phyloP scores from a whole-genome alignment of 2,797 vertebrate species.

The Pyrocephalus nanus region DNA sequence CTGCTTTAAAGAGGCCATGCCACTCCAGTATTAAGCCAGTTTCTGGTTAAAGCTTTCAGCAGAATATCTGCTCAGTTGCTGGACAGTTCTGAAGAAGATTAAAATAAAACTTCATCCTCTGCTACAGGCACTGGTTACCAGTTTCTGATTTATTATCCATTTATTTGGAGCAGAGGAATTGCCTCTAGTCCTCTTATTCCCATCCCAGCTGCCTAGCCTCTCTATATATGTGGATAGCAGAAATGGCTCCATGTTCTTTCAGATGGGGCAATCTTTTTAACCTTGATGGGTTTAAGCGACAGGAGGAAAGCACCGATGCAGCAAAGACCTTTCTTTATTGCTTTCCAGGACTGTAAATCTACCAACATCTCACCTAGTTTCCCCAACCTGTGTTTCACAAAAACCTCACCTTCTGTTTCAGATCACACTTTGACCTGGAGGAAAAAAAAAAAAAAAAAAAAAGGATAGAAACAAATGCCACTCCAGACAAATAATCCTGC shows the following conservation, averaged over 20 bases:
- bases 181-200: constrained; percentile 35
- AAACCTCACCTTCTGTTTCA: not conserved
- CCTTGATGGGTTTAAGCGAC: constrained; percentile 42
- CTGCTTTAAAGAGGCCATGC: not conserved
- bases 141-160: constrained; percentile 53
- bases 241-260: constrained; percentile 29
- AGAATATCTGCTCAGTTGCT: not conserved
- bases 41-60: constrained; percentile 6
- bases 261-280: constrained; percentile 48
- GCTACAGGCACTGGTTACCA: constrained; percentile 20
- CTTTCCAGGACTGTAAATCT: constrained; percentile 41
- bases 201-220: constrained; percentile 13
- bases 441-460: not conserved
- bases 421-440: not conserved
- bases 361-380: not conserved
- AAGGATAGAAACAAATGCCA: rapidly evolving
- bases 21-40: not conserved
- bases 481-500: not conserved
- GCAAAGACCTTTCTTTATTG: constrained; percentile 11
- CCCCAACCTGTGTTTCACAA: not conserved
- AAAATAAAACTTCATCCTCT: constrained; percentile 32
- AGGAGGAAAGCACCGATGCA: constrained; percentile 3
- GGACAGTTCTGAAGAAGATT: constrained; percentile 15
- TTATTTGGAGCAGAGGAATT: constrained; percentile 46
- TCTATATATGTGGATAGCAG: not conserved